Conservation (phyloP, 2,113 vertebrate species). For the Anolis sagrei region DNA sequence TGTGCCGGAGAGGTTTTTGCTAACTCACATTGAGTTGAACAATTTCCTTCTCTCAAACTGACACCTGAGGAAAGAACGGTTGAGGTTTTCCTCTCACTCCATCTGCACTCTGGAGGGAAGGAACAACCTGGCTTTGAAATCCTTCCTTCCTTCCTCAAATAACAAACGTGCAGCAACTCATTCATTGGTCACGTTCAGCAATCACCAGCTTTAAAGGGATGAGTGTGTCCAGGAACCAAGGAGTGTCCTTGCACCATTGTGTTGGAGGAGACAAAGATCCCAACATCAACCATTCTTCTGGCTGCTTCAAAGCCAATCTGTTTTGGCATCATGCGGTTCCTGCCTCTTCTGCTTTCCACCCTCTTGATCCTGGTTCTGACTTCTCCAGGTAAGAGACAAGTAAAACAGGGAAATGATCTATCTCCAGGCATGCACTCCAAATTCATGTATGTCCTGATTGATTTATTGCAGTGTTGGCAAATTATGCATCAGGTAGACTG, state of each 20-base stretch:
- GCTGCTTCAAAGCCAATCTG: neutral
- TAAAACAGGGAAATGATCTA: neutral
- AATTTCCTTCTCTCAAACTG: neutral
- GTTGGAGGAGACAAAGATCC: no score
- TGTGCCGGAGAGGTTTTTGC: neutral
- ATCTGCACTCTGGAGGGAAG: neutral
- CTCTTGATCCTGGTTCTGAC: neutral
- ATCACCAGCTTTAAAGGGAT: neutral
- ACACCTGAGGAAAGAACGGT: neutral
- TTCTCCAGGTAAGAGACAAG: constrained; percentile 6
- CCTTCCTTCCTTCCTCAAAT: neutral
- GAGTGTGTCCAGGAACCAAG: neutral
- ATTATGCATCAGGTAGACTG: no score
- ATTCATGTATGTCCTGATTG: no score
- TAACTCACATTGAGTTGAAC: neutral
- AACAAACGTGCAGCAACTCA: neutral
- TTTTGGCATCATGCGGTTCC: neutral
- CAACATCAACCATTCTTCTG: neutral
- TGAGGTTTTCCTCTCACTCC: neutral
- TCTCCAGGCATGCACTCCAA: no score
- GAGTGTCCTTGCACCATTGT: neutral
- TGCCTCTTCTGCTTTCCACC: neutral
- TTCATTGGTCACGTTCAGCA: neutral
- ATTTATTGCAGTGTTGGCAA: no score
- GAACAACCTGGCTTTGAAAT: no score